Conservation (phyloP, 2,113 vertebrate species). For the Mus spicilegus region DNA sequence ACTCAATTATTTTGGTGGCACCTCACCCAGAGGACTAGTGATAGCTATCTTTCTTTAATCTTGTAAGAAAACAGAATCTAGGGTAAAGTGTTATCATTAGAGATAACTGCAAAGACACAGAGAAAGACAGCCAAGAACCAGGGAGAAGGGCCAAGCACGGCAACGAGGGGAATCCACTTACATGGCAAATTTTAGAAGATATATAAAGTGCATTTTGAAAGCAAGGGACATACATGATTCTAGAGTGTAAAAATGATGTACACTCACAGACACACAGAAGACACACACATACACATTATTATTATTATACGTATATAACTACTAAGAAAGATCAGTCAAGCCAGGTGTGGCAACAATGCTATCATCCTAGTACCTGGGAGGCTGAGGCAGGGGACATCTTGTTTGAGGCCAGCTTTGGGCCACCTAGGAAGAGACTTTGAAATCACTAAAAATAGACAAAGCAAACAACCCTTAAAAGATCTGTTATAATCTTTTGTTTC, state of each 20-base stretch:
- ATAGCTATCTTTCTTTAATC: not conserved
- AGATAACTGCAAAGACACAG: not conserved
- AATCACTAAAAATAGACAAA: not conserved
- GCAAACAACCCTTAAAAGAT: not conserved
- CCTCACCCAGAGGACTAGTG: not conserved
- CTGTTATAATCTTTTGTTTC: not conserved
- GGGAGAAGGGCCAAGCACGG: not conserved
- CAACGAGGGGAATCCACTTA: not conserved
- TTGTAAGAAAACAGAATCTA: not conserved
- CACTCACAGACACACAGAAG: not conserved
- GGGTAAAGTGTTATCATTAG: not conserved
- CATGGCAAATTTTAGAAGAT: not conserved
- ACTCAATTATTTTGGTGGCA: not conserved
- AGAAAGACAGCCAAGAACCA: not conserved
- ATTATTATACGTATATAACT: not conserved
- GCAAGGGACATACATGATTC: slow-evolving; percentile 35
- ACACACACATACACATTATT: not conserved
- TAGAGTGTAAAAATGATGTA: not conserved
- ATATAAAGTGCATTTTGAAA: slow-evolving; percentile 29
- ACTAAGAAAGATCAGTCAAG: not conserved
- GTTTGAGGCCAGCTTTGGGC: not conserved
- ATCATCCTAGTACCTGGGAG: not conserved
- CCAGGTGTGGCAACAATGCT: not conserved
- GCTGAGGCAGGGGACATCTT: not conserved
- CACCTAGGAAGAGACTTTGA: not conserved